Conservation (phyloP, 2,113 vertebrate genomes). For the Colossoma macropomum region DNA sequence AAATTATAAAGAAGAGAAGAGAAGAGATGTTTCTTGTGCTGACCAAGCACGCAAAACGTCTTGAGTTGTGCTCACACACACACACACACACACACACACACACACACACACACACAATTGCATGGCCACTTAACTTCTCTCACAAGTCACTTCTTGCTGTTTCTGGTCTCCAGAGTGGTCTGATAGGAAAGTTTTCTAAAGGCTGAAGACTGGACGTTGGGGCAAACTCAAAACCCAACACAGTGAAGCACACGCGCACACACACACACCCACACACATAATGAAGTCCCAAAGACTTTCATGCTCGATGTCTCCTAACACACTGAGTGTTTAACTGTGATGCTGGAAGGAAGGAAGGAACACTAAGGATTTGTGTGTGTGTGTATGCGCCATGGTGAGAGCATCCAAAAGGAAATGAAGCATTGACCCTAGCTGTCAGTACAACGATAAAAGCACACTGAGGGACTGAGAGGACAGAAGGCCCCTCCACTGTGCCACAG, state of each 20-base stretch:
- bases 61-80: background rate
- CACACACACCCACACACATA: background rate
- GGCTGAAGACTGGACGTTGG: background rate
- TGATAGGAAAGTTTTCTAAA: background rate
- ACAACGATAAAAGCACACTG: slow-evolving; percentile 4
- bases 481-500: background rate
- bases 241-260: background rate
- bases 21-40: background rate
- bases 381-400: background rate
- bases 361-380: background rate
- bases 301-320: background rate
- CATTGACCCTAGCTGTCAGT: background rate
- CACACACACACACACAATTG: background rate
- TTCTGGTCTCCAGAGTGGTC: background rate
- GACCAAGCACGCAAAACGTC: background rate
- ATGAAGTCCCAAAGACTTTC: background rate
- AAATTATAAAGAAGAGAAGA: background rate
- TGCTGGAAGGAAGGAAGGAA: background rate
- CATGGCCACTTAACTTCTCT: slow-evolving; percentile 2
- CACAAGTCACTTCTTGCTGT: background rate
- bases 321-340: background rate
- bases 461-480: background rate
- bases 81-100: background rate
- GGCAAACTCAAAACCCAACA: background rate
- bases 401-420: background rate